Conservation (phyloP, 2,113 vertebrate species). For the Chloropsis cyanopogon region DNA sequence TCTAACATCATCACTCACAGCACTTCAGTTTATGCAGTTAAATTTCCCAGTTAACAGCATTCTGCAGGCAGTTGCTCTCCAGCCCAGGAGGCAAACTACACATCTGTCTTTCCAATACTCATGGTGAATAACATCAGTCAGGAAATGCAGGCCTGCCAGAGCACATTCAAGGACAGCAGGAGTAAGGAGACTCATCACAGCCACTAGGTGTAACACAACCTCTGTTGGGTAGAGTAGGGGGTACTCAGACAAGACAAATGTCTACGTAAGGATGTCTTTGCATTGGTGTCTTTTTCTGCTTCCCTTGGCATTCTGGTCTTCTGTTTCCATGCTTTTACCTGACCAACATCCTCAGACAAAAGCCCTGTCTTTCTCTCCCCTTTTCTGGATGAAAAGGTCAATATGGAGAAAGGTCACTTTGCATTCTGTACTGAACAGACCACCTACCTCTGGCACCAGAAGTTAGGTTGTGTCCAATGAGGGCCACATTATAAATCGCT, state of each 20-base stretch:
- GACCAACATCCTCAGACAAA: neutral
- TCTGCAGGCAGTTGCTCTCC: neutral
- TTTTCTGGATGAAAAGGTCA: neutral
- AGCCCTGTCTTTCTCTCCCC: neutral
- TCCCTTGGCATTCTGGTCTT: neutral
- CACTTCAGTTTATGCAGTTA: slow-evolving; percentile 2
- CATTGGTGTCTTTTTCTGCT: neutral
- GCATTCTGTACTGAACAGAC: neutral
- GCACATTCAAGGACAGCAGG: neutral
- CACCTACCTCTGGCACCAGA: neutral
- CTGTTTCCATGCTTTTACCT: neutral
- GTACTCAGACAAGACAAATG: neutral
- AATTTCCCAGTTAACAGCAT: neutral
- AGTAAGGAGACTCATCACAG: neutral
- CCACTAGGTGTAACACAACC: neutral
- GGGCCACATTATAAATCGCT: neutral
- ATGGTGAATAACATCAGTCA: neutral
- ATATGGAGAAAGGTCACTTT: neutral
- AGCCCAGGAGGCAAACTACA: neutral
- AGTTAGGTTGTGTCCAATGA: neutral
- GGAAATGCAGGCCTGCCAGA: neutral
- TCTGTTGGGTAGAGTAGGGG: neutral
- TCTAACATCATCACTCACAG: slow-evolving; percentile 2
- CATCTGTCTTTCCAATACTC: neutral
- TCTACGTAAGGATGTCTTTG: neutral